Base-by-base conservation (phyloP, 35 echinoderm and acorn worm genomes). In the Apostichopus parvimensis region DNA sequence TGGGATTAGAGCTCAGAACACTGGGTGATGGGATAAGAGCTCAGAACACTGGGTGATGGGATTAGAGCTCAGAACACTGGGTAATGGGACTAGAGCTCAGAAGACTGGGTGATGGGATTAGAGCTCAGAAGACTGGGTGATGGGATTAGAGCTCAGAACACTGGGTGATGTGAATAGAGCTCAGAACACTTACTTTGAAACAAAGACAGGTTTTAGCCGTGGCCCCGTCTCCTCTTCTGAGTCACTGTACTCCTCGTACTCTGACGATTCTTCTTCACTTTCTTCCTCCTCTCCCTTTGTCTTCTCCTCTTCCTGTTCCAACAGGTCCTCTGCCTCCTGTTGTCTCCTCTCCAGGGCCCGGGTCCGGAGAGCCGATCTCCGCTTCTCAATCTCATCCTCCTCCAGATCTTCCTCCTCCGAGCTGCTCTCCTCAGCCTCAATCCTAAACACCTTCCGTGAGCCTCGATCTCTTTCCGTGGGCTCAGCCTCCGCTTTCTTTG, bases 181-280 rank as follows among this genome's bases (percentile, higher is more conserved):
- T 45, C 34, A 45, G 2, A 45, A 45, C 0, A 45, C 96, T 94
- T 70, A 98, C 94, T 95, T 98, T 20, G 96, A 90, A 54, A 98
- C 94, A 94, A 98, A 98, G 22, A 95, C 96, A 0, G 96, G 96
- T 92, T 98, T 98, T 77, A 98, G 84, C 79, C 96, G 92, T 6
- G 96, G 96, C 70, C 96, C 96, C 45, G 92, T 93, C 77, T 95
- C 96, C 54, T 98, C 94, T 57, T 95, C 94, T 4, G 96, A 98
- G 81, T 95, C 94, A 0, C 94, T 95, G 85, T 98, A 98, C 26
- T 95, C 94, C 86, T 98, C 96, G 87, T 98, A 98, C 77, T 98
- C 96, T 22, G 96, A 95, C 0, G 94, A 95, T 91, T 95, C 96
- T 34, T 95, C 92, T 24, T 87, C 83, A 0, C 70, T 76, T 54